Evolutionary conservation across 2,113 vertebrate genomes (phyloP).

Genomic region (Columba janthina): DNA sequence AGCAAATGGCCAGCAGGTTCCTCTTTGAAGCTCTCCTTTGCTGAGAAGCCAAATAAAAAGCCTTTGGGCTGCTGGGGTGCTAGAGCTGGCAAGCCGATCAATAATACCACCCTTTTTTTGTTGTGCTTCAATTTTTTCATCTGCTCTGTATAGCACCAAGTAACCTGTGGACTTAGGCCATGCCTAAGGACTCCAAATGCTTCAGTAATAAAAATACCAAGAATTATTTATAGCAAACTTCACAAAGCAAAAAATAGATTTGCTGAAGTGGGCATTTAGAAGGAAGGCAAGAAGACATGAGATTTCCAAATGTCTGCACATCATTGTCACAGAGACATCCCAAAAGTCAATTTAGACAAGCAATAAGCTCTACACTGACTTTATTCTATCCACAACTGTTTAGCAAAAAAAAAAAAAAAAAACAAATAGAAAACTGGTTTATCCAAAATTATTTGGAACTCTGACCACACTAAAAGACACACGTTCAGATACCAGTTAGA

Average conservation of each 20-base stretch:
- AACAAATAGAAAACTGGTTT: too few species aligned
- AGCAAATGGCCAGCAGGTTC: neutral
- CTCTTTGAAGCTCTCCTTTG: neutral
- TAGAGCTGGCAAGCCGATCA: neutral
- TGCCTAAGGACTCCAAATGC: neutral
- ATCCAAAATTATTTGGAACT: too few species aligned
- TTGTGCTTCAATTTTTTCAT: neutral
- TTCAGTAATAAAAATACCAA: neutral
- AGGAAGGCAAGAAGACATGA: neutral
- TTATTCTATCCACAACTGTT: too few species aligned
- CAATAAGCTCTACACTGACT: too few species aligned
- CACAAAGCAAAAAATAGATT: neutral
- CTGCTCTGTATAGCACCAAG: neutral
- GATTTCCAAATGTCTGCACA: neutral
- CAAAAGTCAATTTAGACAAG: too few species aligned
- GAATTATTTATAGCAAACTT: neutral
- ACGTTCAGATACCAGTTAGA: too few species aligned
- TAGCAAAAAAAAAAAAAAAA: too few species aligned
- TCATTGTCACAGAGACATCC: too few species aligned
- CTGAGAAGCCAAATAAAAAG: neutral
- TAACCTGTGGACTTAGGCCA: rapidly evolving
- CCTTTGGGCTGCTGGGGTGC: neutral
- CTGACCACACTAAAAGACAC: too few species aligned
- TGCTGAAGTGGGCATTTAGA: neutral
- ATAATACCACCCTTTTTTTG: neutral